Percentiles rank a stretch among this genome's conserved stretches.
phyloP scores from a whole-genome alignment of 2,113 vertebrate genomes.

The Gopherus flavomarginatus region DNA sequence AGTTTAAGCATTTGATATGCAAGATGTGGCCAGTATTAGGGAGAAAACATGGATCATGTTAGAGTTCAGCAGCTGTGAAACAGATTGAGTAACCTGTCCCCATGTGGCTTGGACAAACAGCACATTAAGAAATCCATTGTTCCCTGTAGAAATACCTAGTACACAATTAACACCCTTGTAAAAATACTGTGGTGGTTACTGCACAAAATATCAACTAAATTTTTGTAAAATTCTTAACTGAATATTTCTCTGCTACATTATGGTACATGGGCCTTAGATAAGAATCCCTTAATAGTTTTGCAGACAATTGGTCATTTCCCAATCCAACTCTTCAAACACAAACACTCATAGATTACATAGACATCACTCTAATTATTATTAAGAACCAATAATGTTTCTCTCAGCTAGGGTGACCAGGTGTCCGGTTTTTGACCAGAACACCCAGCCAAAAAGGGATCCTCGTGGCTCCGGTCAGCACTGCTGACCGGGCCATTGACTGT shows the following conservation, averaged over 20 bases:
- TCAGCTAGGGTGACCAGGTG: too few species aligned
- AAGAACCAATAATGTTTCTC: neutral
- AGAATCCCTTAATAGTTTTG: neutral
- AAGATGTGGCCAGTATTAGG: neutral
- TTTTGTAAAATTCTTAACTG: neutral
- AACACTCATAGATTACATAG: neutral
- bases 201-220: neutral
- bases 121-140: slow-evolving; percentile 3
- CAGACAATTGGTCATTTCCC: neutral
- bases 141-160: slow-evolving; percentile 38
- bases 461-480: too few species aligned
- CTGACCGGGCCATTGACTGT: too few species aligned
- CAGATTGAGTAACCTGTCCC: slow-evolving; percentile 42
- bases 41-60: slow-evolving; percentile 13
- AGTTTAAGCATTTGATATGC: slow-evolving; percentile 10
- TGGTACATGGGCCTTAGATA: neutral
- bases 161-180: slow-evolving; percentile 10
- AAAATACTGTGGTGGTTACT: neutral
- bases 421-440: too few species aligned
- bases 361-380: neutral
- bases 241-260: neutral
- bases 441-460: too few species aligned
- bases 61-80: slow-evolving; percentile 28
- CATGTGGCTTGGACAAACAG: slow-evolving; percentile 49
- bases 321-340: neutral